Evolutionary conservation across 1,140 invertebrate species (phyloP).

Genomic region (Aphis craccivora): DNA sequence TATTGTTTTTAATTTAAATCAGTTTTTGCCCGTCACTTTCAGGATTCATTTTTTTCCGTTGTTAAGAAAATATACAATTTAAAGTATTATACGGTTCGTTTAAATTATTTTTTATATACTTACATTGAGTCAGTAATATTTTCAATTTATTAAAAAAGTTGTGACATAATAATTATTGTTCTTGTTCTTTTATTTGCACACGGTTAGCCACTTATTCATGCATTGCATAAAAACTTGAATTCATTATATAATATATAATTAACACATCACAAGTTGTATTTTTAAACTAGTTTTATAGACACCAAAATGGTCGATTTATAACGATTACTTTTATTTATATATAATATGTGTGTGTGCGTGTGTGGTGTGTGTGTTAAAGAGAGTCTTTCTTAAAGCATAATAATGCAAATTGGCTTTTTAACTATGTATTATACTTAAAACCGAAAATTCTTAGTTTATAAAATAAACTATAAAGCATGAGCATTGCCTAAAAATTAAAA

Average conservation of each 20-base stretch:
- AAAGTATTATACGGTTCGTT: background rate
- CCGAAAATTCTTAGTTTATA: background rate
- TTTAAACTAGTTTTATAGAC: background rate
- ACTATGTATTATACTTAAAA: background rate
- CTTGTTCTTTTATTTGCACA: background rate
- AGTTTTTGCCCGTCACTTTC: background rate
- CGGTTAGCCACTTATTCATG: background rate
- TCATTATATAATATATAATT: slow-evolving; percentile 17
- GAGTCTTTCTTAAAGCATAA: background rate
- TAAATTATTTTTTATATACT: background rate
- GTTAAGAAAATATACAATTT: background rate
- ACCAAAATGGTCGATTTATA: background rate
- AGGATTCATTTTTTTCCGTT: background rate
- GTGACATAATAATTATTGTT: slow-evolving; percentile 15
- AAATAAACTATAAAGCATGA: background rate
- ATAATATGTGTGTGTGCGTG: too few relatives aligned
- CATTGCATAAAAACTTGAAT: slow-evolving; percentile 7
- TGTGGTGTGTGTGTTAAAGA: background rate
- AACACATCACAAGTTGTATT: background rate
- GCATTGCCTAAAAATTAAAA: background rate
- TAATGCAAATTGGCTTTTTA: background rate
- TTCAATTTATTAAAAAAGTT: background rate
- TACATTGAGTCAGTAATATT: background rate
- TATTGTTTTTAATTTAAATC: background rate
- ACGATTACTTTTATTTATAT: background rate